Base-by-base conservation (phyloP, 2,113 vertebrate species). In the Grallaria varia region DNA sequence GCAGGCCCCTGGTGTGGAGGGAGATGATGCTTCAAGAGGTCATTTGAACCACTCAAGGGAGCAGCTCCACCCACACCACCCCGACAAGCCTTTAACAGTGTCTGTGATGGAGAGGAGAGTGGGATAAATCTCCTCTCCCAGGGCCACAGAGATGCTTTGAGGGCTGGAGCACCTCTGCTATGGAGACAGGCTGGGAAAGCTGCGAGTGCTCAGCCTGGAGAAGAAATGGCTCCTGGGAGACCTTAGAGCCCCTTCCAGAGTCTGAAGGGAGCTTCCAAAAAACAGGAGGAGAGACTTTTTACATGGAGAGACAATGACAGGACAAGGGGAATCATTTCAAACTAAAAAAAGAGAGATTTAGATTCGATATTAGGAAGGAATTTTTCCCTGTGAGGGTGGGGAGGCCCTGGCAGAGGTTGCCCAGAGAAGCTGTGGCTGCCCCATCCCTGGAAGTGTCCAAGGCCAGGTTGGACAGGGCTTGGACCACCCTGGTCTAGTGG, bases 391-490 rank as follows among this genome's bases (percentile, higher is more conserved):
- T 6, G 45, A 60, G 13, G 27, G 10, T 52, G 37, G 5, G 0
- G 1, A 67, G 19, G 28, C 23, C 22, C 52, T 67, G 60, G 60
- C 28, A 60, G 39, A 68, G 8, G 6, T 0, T 89, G 23, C 5
- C 45, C 52, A 53, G 28, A n/a, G 33, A 0, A 75, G 24, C 53
- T 82, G 69, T 17, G 53, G 62, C 69, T 68, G 45, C 4, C 45
- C 19, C 24, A 39, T 44, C 27, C 27, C 27, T 60, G 53, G 7
- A 0, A 68, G n/a, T n/a, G 39, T 2, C 14, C 53, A 30, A 68
- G 69, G 24, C 53, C 45, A 45, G 45, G n/a, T 0, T 82, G 39
- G 53, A 22, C 0, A 0, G 45, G 28, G 31, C 50, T 50, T 58
- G 25, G 35, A 81, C 37, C 50, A 73, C 0, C 25, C 37, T 37